These are phyloP conservation scores for Elephas maximus DNA, from an alignment of 2,113 vertebrate species.

Conservation along the genomic window DNA sequence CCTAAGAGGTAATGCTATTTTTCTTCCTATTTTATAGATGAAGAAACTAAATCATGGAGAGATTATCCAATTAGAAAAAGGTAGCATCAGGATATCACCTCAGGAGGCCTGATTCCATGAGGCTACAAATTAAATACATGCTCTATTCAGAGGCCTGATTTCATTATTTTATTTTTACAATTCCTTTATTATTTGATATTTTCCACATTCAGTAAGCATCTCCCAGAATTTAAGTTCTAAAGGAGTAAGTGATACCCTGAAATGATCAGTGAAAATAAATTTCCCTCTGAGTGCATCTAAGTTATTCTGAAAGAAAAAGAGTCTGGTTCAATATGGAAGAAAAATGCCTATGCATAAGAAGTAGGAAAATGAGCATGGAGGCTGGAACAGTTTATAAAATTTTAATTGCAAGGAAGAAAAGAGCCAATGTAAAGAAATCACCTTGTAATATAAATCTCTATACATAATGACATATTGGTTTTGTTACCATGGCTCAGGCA, in stretches of 20 bases:
- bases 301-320: not conserved
- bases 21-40: constrained; percentile 23
- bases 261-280: not conserved
- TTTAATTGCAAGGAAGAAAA: constrained; percentile 19
- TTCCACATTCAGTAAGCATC: not conserved
- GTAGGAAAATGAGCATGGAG: not conserved
- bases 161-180: not conserved
- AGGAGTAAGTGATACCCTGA: not conserved
- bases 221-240: constrained; percentile 31
- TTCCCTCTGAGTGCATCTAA: constrained; percentile 17
- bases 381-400: not conserved
- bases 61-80: not conserved
- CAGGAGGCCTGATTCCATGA: not conserved
- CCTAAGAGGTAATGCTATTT: not conserved
- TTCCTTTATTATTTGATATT: constrained; percentile 13
- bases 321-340: not conserved
- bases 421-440: not conserved
- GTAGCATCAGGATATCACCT: not conserved
- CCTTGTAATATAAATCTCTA: not conserved
- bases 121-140: not conserved
- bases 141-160: not conserved
- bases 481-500: not conserved
- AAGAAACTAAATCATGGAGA: not conserved
- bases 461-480: not conserved
- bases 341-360: not conserved